Base-by-base conservation (phyloP, 64 coral and sea anemone species). In the Cladopsammia gracilis region DNA sequence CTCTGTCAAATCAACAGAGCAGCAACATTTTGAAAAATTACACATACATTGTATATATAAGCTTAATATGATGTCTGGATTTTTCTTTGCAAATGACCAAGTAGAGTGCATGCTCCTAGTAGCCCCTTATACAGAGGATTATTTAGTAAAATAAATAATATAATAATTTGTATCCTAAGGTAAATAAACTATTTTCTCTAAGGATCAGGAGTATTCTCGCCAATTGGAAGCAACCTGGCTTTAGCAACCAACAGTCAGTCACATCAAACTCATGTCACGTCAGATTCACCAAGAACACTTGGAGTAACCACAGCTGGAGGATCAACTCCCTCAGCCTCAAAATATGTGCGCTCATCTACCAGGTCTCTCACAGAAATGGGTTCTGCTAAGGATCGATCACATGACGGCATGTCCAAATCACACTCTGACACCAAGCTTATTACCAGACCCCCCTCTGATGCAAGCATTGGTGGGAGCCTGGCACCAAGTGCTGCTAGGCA, bases 121-220 rank as follows among this genome's bases (percentile, higher is more conserved):
- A 34, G 2, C 34, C 34, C 2, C 34, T 34, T 34, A 34, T 1
- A 34, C 34, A 34, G 34, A 34, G 34, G 34, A 34, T 34, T 34
- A 34, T 34, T 34, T 34, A 34, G 34, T 34, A 34, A n/a, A n/a
- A n/a, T n/a, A 54, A 54, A 56, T 10, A 7, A 7, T 1, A 10
- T 56, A 56, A 10, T 56, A 5, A 56, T 10, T 56, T 5, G 7
- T 56, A 6, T 4, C 1, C 1, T 10, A 7, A 10, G 7, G 7
- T 56, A 16, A 43, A 73, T 48, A 13, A 46, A 47, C 44, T 83
- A n/a, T 64, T 65, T 43, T n/a, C 3, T 18, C 4, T 25, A 26
- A 84, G 61, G 62, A 25, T 68, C 58, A 51, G 80, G 80, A 67
- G 46, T 84, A 20, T 68, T 84, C 62, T 84, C 80, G n/a, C 80